Percentiles rank a stretch among this genome's conserved stretches.
Conservation (phyloP, 2,888 invertebrate species). For the Nomada goodeniana region DNA sequence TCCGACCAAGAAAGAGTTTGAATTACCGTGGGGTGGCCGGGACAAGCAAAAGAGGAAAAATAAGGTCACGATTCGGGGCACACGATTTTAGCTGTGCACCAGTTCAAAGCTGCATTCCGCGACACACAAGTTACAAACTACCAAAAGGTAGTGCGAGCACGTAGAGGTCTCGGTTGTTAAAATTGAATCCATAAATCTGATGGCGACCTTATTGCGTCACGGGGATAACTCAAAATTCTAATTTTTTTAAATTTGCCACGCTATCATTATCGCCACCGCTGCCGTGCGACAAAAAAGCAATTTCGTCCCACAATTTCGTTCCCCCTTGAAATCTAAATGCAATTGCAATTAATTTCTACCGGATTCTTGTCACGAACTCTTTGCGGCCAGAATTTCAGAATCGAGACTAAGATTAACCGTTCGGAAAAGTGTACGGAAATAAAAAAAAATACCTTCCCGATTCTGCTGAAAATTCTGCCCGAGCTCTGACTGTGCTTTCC, state of each 20-base stretch:
- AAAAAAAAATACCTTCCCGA: too few species aligned
- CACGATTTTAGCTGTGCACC: slow-evolving; percentile 23
- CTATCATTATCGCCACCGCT: neutral
- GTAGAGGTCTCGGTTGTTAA: slow-evolving; percentile 35
- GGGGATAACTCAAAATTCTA: slow-evolving; percentile 42
- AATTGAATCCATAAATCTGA: slow-evolving; percentile 52
- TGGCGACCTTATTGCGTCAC: slow-evolving; percentile 22
- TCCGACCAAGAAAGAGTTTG: slow-evolving; percentile 14
- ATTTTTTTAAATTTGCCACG: slow-evolving; percentile 23
- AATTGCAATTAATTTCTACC: too few species aligned
- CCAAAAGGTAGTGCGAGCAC: slow-evolving; percentile 13
- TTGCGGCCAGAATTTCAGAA: too few species aligned
- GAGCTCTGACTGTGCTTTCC: neutral
- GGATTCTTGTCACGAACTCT: too few species aligned
- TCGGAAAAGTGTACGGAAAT: too few species aligned
- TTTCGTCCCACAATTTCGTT: neutral
- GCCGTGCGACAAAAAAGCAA: neutral
- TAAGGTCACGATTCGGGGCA: slow-evolving; percentile 18
- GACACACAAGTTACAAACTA: slow-evolving; percentile 42
- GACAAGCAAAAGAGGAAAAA: slow-evolving; percentile 21
- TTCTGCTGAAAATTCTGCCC: neutral
- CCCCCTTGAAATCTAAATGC: too few species aligned
- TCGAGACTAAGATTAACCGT: too few species aligned
- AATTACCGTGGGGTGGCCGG: slow-evolving; percentile 1
- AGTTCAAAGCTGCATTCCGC: slow-evolving; percentile 23